Percentiles rank a stretch among this genome's conserved stretches.
Conservation (phyloP, 2,113 vertebrate species). For the Polypterus bichir region DNA sequence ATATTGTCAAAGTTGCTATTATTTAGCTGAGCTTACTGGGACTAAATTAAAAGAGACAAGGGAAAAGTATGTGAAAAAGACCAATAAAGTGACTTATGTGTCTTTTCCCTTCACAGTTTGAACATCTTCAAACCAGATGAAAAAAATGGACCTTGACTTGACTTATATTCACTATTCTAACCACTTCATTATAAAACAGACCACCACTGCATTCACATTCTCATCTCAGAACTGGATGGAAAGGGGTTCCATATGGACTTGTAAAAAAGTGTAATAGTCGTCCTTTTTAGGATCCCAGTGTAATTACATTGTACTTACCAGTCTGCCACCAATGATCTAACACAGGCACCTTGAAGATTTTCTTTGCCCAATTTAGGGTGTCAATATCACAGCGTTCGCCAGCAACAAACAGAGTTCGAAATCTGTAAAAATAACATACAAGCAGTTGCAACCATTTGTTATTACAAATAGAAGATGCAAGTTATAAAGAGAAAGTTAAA, state of each 20-base stretch:
- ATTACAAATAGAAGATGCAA: not conserved
- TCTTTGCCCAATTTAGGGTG: slow-evolving; percentile 82
- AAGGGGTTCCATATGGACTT: not conserved
- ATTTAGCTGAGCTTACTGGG: no score
- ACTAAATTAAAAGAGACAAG: no score
- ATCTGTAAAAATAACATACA: slow-evolving; percentile 32
- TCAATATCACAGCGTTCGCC: slow-evolving; percentile 87
- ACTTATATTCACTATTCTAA: not conserved
- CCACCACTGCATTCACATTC: not conserved
- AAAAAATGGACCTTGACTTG: no score
- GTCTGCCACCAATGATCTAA: slow-evolving; percentile 99
- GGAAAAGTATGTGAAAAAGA: no score
- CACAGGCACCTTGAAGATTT: slow-evolving; percentile 74
- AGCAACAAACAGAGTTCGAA: slow-evolving; percentile 75
- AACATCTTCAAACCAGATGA: no score
- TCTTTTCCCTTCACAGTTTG: no score
- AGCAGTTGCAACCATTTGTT: not conserved
- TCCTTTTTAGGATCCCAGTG: no score
- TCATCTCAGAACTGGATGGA: not conserved
- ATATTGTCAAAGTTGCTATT: no score
- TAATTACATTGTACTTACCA: slow-evolving; percentile 45
- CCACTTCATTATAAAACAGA: not conserved
- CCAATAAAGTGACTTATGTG: no score
- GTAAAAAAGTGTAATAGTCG: not conserved
- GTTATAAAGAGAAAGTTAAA: no score